These are phyloP conservation scores for Dolichallabes microphthalmus DNA, from an alignment of 2,113 vertebrate species.

Conservation along the genomic window DNA sequence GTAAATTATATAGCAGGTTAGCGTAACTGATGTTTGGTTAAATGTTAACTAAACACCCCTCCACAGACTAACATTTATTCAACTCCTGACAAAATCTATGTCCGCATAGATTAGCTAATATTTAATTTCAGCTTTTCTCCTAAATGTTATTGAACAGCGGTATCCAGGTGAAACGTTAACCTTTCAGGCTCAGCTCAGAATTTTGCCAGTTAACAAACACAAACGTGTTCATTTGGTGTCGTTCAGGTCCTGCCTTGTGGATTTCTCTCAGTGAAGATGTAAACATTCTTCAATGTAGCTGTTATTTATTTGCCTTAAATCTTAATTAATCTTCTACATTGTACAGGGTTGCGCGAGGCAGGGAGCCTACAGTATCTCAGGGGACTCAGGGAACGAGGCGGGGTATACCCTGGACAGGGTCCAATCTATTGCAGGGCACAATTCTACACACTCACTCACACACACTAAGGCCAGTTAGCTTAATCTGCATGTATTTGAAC, in stretches of 20 bases:
- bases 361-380: too few relatives aligned
- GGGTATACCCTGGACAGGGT: too few relatives aligned
- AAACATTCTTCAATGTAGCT: neutral
- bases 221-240: neutral
- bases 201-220: neutral
- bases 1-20: neutral
- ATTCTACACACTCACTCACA: too few relatives aligned
- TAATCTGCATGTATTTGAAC: too few relatives aligned
- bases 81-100: neutral
- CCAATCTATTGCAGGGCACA: too few relatives aligned
- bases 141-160: neutral
- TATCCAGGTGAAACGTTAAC: neutral
- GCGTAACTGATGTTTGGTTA: neutral
- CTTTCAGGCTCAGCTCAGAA: neutral
- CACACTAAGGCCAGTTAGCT: too few relatives aligned
- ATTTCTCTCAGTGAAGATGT: neutral
- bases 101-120: neutral
- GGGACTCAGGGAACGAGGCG: too few relatives aligned
- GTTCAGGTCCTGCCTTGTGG: neutral
- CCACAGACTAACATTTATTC: neutral
- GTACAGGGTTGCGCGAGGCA: too few relatives aligned
- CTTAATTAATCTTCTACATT: too few relatives aligned
- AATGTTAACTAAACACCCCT: neutral
- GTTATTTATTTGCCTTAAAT: neutral
- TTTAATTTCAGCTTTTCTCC: neutral